Conservation (phyloP, 2,113 vertebrate genomes). For the Pachypanchax playfairii region DNA sequence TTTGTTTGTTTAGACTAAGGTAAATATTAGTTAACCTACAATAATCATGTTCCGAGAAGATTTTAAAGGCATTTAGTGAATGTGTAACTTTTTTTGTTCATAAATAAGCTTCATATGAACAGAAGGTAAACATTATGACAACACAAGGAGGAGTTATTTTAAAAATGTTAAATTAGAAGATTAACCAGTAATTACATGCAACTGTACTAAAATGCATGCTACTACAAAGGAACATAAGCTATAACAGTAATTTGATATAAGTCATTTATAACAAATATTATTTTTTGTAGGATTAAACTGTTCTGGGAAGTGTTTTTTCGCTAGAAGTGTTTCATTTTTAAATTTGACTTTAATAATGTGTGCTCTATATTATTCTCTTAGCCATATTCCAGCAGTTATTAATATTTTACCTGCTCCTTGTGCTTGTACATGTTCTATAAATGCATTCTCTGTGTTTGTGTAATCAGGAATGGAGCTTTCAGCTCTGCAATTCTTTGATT, state of each 20-base stretch:
- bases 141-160: too few relatives aligned
- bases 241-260: too few relatives aligned
- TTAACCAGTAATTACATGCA: too few relatives aligned
- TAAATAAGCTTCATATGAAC: not conserved
- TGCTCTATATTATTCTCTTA: slow-evolving; percentile 14
- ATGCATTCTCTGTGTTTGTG: slow-evolving; percentile 4
- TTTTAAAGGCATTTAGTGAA: too few relatives aligned
- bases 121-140: too few relatives aligned
- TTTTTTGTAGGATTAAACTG: not conserved
- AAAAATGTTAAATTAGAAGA: too few relatives aligned
- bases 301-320: slow-evolving; percentile 16
- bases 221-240: too few relatives aligned
- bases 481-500: slow-evolving; percentile 5
- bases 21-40: too few relatives aligned
- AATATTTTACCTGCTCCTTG: not conserved
- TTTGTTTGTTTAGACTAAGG: too few relatives aligned
- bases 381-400: not conserved
- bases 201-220: too few relatives aligned
- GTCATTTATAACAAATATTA: not conserved
- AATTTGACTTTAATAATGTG: slow-evolving; percentile 28
- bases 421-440: too few relatives aligned
- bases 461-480: slow-evolving; percentile 14
- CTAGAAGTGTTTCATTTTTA: slow-evolving; percentile 18
- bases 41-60: too few relatives aligned
- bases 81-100: not conserved